Evolutionary conservation across 1,140 invertebrate genomes (phyloP).

Genomic region (Diprion similis): DNA sequence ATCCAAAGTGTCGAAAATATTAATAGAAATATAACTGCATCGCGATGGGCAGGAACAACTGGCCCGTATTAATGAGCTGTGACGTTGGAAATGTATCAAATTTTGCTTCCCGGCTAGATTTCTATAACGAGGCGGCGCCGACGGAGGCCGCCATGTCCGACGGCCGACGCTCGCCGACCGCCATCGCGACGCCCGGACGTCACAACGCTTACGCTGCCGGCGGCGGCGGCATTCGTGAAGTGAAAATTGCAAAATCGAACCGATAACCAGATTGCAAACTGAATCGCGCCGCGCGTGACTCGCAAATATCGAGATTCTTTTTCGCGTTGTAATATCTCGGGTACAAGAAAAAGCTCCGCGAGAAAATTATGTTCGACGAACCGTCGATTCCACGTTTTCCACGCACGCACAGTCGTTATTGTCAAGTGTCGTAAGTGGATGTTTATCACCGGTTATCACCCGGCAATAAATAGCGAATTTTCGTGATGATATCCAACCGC

Average conservation of each 20-base stretch:
- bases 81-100: slow-evolving; percentile 54
- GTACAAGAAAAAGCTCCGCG: background rate
- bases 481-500: background rate
- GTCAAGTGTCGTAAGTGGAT: background rate
- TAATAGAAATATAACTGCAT: slow-evolving; percentile 51
- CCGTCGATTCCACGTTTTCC: background rate
- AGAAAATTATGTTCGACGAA: background rate
- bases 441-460: background rate
- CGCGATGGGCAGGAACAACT: slow-evolving; percentile 41
- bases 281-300: background rate
- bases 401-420: background rate
- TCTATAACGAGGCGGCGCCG: slow-evolving; percentile 29
- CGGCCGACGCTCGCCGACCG: slow-evolving; percentile 31
- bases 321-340: too few species aligned
- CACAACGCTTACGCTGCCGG: background rate
- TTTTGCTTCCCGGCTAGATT: slow-evolving; percentile 48
- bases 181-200: slow-evolving; percentile 6
- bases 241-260: too few species aligned
- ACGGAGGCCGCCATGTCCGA: slow-evolving; percentile 8
- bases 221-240: background rate
- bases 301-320: too few species aligned
- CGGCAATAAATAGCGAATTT: background rate
- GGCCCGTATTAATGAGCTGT: slow-evolving; percentile 52
- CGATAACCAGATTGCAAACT: background rate
- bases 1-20: slow-evolving; percentile 31